phyloP scores from a whole-genome alignment of 1,140 invertebrate species.

The Scaptomyza montana region DNA sequence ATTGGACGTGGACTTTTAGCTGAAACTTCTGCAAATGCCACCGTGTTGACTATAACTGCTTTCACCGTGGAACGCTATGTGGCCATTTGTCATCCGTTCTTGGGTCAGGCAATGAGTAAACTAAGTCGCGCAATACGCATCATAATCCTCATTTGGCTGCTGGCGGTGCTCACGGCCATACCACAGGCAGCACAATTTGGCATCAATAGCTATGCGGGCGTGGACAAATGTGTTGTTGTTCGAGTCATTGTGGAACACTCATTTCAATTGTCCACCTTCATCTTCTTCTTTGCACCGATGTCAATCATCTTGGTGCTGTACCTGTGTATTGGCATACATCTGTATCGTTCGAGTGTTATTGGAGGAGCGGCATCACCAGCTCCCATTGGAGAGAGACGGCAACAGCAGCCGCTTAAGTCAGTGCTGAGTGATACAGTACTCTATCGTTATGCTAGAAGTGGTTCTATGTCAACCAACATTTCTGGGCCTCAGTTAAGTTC shows the following conservation, averaged over 20 bases:
- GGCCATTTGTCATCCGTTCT: conserved; percentile 96
- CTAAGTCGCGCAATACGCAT: conserved; percentile 87
- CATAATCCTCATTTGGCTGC: conserved; percentile 89
- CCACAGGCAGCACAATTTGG: conserved; percentile 92
- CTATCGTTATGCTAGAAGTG: conserved; percentile 69
- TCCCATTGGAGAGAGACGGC: background rate
- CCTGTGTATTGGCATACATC: conserved; percentile 88
- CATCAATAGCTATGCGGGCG: conserved; percentile 84
- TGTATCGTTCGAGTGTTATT: conserved; percentile 83
- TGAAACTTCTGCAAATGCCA: conserved; percentile 96
- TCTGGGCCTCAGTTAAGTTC: conserved; percentile 71
- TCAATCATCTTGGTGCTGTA: conserved; percentile 89
- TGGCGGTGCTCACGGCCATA: conserved; percentile 90
- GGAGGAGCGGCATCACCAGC: conserved; percentile 54
- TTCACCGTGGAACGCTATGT: conserved; percentile 98
- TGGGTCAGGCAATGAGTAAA: conserved; percentile 93
- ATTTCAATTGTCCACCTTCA: conserved; percentile 89
- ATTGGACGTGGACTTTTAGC: conserved; percentile 92
- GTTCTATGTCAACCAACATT: conserved; percentile 22
- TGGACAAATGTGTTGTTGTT: conserved; percentile 85
- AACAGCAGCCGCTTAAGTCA: conserved; percentile 59
- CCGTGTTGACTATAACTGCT: conserved; percentile 95
- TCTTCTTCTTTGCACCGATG: conserved; percentile 92
- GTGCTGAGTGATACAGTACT: conserved; percentile 86
- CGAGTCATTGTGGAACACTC: conserved; percentile 86